Evolutionary conservation across 2,113 vertebrate species (phyloP), one percentile per base, ranked within the genome.

Genomic region (Thinocorus orbignyianus): DNA sequence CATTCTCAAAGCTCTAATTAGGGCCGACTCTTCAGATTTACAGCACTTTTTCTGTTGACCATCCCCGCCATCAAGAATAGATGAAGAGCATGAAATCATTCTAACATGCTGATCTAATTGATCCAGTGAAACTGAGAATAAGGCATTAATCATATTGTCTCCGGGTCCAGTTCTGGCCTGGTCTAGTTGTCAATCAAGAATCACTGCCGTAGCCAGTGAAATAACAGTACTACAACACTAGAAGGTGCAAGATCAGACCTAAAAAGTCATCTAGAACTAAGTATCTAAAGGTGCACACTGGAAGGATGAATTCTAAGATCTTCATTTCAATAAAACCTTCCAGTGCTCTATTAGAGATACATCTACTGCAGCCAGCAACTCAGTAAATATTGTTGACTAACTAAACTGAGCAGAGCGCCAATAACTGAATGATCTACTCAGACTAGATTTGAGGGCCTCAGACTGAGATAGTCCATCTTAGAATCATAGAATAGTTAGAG

Each of bases 21-120:
- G 25, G 26, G 19, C 22, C 41, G 30, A 83, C 42, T 88, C 55
- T 70, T 88, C 62, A 74, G 55, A 70, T 84, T 58, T 81, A 62
- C 31, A 85, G 71, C 46, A 46, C 12, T 77, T 82, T 78, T 77
- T 55, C 68, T 74, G 35, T 52, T 88, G 76, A 90, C 46, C 41
- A 35, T 71, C 35, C 39, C 52, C 1, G 1, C 31, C 55, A 85
- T 64, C 51, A 64, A 57, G 70, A 95, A 84, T 9, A 71, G 6
- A 28, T 13, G 61, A 90, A 88, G 39, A 37, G 52, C 49, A 84
- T 76, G 57, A 96, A 96, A 92, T 92, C 55, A 57, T 74, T 88
- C 55, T 48, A 94, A 72, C 33, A 76, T 13, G 41, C 64, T 86
- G 72, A 96, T 65, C 60, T 93, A 90, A 81, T 6, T 52, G 76